Evolutionary conservation across 2,888 invertebrate species (phyloP).

Genomic region (Cerceris ruficornis): DNA sequence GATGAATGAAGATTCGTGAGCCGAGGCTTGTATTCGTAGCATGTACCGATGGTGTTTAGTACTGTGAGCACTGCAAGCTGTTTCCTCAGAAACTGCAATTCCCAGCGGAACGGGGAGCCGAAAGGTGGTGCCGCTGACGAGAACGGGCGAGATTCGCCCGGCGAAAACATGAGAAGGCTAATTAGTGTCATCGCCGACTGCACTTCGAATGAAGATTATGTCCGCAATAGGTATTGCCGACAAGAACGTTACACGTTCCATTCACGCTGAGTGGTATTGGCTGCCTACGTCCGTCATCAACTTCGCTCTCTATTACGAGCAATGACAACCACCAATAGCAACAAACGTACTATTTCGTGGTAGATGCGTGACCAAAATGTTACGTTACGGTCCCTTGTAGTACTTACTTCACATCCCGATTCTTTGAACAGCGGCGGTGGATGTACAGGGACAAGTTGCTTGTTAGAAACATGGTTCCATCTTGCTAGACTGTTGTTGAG

Average conservation of each 20-base stretch:
- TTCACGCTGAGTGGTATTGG: slow-evolving; percentile 30
- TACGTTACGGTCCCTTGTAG: too few species aligned
- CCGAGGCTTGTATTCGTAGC: slow-evolving; percentile 31
- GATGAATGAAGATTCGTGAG: slow-evolving; percentile 4
- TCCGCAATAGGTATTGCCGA: slow-evolving; percentile 55
- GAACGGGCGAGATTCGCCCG: slow-evolving; percentile 15
- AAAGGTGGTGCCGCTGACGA: slow-evolving; percentile 9
- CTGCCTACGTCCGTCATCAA: background rate
- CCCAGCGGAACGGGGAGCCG: slow-evolving; percentile 36
- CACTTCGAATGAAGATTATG: slow-evolving; percentile 60
- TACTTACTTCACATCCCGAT: too few species aligned
- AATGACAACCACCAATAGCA: too few species aligned
- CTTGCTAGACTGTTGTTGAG: too few species aligned
- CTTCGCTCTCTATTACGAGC: too few species aligned
- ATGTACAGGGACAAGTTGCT: too few species aligned
- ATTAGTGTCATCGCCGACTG: slow-evolving; percentile 64
- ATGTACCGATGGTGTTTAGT: slow-evolving; percentile 38
- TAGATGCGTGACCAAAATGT: too few species aligned
- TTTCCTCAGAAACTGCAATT: slow-evolving; percentile 64
- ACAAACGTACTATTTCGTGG: too few species aligned
- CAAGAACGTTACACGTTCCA: slow-evolving; percentile 29
- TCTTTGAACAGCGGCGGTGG: too few species aligned
- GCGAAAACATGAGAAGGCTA: slow-evolving; percentile 67
- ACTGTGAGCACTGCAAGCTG: slow-evolving; percentile 41
- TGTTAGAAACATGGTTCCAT: too few species aligned